phyloP scores from a whole-genome alignment of 1,140 invertebrate genomes.

The Diorhabda elongata region DNA sequence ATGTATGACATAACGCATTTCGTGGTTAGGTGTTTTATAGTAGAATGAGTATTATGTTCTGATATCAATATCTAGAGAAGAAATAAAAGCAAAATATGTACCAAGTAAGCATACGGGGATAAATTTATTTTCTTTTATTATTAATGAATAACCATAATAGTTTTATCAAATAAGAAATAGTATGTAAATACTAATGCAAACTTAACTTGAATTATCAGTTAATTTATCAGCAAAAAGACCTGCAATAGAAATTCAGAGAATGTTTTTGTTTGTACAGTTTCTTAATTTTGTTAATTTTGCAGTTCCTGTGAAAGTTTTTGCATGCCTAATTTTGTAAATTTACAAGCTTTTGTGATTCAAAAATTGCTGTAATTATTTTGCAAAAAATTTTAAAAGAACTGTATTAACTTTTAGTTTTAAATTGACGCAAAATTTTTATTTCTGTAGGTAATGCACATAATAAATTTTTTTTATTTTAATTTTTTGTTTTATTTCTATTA shows the following conservation, averaged over 20 bases:
- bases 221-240: too few relatives aligned
- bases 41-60: too few relatives aligned
- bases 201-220: too few relatives aligned
- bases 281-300: conserved; percentile 16
- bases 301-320: conserved; percentile 12
- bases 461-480: conserved; percentile 21
- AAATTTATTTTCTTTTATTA: conserved; percentile 9
- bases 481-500: conserved; percentile 17
- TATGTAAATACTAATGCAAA: too few relatives aligned
- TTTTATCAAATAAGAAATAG: too few relatives aligned
- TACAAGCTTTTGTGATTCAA: not conserved
- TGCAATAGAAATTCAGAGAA: conserved; percentile 14
- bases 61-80: too few relatives aligned
- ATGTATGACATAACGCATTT: too few relatives aligned
- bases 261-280: conserved; percentile 17
- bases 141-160: conserved; percentile 7
- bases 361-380: not conserved
- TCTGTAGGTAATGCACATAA: conserved; percentile 20
- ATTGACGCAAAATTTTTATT: conserved; percentile 19
- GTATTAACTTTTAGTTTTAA: conserved; percentile 16
- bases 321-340: not conserved
- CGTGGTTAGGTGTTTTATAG: too few relatives aligned
- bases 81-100: too few relatives aligned
- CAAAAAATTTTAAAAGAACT: not conserved
- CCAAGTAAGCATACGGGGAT: too few relatives aligned